These are phyloP conservation scores for Lateolabrax maculatus DNA, from an alignment of 2,797 vertebrate species.

Conservation along the genomic window DNA sequence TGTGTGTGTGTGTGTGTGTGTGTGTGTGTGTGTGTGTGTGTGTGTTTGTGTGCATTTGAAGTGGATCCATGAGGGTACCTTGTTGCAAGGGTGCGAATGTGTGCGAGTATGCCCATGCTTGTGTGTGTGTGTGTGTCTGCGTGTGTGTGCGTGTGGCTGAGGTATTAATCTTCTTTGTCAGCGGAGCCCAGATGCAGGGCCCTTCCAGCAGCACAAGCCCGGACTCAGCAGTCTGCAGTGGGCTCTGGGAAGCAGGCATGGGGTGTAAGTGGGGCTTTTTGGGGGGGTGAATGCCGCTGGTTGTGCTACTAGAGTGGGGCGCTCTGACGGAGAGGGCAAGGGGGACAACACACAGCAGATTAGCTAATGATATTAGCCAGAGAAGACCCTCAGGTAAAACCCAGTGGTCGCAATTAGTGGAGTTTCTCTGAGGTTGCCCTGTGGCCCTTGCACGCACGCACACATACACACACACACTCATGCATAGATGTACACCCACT, in stretches of 20 bases:
- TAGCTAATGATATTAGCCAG: conserved; percentile 87
- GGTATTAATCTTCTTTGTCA: conserved; percentile 99
- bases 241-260: conserved; percentile 76
- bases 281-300: conserved; percentile 57
- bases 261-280: conserved; percentile 49
- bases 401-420: conserved; percentile 87
- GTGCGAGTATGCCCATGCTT: conserved; percentile 54
- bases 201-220: conserved; percentile 96
- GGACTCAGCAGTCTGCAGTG: conserved; percentile 94
- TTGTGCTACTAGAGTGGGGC: conserved; percentile 60
- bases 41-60: conserved; percentile 55
- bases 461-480: conserved; percentile 38
- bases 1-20: conserved; percentile 44
- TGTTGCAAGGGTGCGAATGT: conserved; percentile 55
- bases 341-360: conserved; percentile 86
- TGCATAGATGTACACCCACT: conserved; percentile 27
- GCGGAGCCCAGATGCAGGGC: conserved; percentile 96
- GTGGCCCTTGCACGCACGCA: conserved; percentile 58
- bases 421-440: conserved; percentile 80
- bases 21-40: conserved; percentile 41
- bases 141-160: conserved; percentile 73
- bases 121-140: conserved; percentile 48
- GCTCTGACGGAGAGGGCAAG: conserved; percentile 77
- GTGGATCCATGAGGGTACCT: conserved; percentile 62
- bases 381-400: conserved; percentile 83